These are phyloP conservation scores for Erythrocercus mccallii DNA, from an alignment of 2,113 vertebrate species.

Conservation along the genomic window DNA sequence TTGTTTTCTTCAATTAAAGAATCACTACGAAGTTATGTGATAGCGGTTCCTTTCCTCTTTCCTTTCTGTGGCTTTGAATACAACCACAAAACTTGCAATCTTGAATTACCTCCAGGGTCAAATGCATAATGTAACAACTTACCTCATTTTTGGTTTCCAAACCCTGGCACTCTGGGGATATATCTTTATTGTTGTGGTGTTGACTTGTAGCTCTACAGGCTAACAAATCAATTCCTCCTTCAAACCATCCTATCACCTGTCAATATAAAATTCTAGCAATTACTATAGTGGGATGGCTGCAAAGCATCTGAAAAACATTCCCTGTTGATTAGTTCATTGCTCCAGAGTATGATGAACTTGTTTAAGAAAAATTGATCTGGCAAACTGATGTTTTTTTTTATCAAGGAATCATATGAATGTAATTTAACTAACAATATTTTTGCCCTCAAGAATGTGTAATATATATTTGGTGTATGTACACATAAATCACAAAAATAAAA, in stretches of 20 bases:
- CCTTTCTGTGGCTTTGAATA: slow-evolving; percentile 15
- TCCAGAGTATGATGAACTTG: slow-evolving; percentile 76
- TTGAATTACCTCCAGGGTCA: slow-evolving; percentile 65
- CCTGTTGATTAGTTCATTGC: slow-evolving; percentile 72
- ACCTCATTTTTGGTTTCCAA: slow-evolving; percentile 73
- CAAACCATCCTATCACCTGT: slow-evolving; percentile 74
- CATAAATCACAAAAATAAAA: not conserved
- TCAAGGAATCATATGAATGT: slow-evolving; percentile 65
- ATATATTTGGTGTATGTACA: not conserved
- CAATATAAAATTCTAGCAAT: slow-evolving; percentile 76
- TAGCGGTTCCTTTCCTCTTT: not conserved
- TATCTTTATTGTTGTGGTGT: slow-evolving; percentile 70
- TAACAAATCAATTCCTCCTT: slow-evolving; percentile 79
- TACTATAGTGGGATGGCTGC: slow-evolving; percentile 66
- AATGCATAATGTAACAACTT: slow-evolving; percentile 68
- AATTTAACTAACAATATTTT: slow-evolving; percentile 68
- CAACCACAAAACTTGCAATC: slow-evolving; percentile 14
- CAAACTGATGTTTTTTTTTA: slow-evolving; percentile 74
- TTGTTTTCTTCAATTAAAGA: not conserved
- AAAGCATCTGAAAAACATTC: slow-evolving; percentile 73
- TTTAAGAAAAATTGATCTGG: slow-evolving; percentile 78
- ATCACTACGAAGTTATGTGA: not conserved
- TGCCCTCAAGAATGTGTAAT: slow-evolving; percentile 1
- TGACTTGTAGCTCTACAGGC: slow-evolving; percentile 70
- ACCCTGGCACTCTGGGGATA: slow-evolving; percentile 31